Evolutionary conservation across 1,140 invertebrate species (phyloP), one percentile per base, ranked within the genome.

Genomic region (Onthophagus taurus): DNA sequence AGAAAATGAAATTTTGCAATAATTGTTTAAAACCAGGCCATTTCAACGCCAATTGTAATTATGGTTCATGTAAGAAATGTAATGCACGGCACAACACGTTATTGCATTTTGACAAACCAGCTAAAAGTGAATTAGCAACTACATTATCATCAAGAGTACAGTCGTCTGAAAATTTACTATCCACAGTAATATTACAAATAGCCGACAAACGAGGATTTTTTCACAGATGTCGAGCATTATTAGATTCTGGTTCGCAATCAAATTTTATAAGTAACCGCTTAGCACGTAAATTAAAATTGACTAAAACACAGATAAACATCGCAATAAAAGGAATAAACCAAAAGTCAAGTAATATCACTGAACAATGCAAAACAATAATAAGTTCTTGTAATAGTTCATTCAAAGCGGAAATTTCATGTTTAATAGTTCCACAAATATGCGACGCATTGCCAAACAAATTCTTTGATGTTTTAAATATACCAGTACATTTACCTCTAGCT

Each of bases 401-500:
- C 29, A 34, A 30, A 12, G 17, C 20, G 7, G 23, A 31, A 33
- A 11, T 24, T 11, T 33, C 42, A 16, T 31, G n/a, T 19, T 33
- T 43, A 31, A 23, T 43, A 18, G 18, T 43, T n/a, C n/a, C 17
- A n/a, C 19, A 38, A 39, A 46, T 46, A 19, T 31, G 11, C 12
- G 35, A 13, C 6, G 3, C 16, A 4, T 13, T 46, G 14, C 44
- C 44, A 12, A 31, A 11, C 8, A 11, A 6, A 5, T 4, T 12
- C 26, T 34, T 50, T 31, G 31, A 46, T 23, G 16, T 21, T 19
- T n/a, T 50, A 7, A 37, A 36, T 20, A 42, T 29, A 20, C 44
- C 48, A 16, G 17, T 14, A 24, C 11, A 44, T 6, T 38, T 50
- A 1, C n/a, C 35, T 24, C 38, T 57, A 8, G 52, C 53, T 8